Conservation (phyloP, 2,797 vertebrate species). For the Iguana delicatissima region DNA sequence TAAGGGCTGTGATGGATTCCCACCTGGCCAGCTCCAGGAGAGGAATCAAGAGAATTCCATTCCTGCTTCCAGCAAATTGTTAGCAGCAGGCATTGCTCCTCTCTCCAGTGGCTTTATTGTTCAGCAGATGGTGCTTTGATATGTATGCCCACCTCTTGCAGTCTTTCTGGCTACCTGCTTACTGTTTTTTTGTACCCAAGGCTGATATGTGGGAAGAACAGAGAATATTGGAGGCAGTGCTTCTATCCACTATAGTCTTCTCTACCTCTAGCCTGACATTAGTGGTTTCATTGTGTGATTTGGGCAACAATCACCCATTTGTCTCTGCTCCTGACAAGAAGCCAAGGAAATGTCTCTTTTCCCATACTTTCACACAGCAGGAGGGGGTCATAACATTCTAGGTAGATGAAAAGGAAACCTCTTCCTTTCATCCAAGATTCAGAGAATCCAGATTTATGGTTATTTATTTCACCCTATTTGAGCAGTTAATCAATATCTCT, state of each 20-base stretch:
- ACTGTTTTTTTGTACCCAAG: neutral
- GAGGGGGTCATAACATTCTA: neutral
- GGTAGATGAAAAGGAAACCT: neutral
- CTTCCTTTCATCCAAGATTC: neutral
- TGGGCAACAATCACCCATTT: neutral
- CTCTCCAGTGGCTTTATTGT: conserved; percentile 11
- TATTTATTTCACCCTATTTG: neutral
- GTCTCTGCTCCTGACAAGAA: neutral
- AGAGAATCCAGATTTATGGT: neutral
- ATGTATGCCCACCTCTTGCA: neutral
- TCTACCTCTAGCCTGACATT: neutral
- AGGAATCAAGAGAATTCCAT: neutral
- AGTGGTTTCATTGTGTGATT: neutral
- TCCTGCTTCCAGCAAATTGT: neutral
- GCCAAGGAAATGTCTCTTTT: neutral
- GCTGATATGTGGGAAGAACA: neutral
- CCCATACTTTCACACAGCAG: neutral
- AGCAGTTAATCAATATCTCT: neutral
- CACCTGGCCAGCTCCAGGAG: neutral
- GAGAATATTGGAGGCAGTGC: neutral
- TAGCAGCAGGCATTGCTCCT: neutral
- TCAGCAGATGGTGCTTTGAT: conserved; percentile 17
- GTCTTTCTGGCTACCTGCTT: neutral
- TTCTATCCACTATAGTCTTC: neutral
- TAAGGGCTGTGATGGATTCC: conserved; percentile 1